These are phyloP conservation scores for Pseudorasbora parva DNA, from an alignment of 2,113 vertebrate genomes.

Conservation along the genomic window DNA sequence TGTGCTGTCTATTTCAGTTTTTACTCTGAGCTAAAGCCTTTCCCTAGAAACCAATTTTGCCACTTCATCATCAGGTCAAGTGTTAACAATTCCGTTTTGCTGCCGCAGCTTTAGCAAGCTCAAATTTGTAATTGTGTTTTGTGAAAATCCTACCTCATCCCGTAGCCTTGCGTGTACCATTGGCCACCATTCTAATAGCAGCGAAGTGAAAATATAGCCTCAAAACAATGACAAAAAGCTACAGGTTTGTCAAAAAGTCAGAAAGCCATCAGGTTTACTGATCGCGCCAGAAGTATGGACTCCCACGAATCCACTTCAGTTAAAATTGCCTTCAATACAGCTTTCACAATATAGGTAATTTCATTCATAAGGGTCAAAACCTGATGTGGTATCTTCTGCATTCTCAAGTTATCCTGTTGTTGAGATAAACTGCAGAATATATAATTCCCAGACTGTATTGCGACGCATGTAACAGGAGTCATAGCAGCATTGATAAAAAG, in stretches of 20 bases:
- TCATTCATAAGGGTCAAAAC: background rate
- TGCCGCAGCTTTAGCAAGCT: constrained; percentile 65
- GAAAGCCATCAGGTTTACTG: background rate
- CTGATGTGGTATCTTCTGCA: background rate
- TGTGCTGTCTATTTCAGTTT: constrained; percentile 54
- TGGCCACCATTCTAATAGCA: background rate
- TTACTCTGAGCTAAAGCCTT: constrained; percentile 60
- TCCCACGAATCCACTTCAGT: background rate
- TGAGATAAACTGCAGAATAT: background rate
- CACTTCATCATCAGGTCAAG: constrained; percentile 71
- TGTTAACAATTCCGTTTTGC: constrained; percentile 72
- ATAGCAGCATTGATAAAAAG: constrained; percentile 1
- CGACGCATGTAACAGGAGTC: background rate
- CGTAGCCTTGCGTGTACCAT: constrained; percentile 20
- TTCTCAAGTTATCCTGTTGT: background rate
- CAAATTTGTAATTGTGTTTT: constrained; percentile 73
- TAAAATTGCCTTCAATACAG: background rate
- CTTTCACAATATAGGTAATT: constrained; percentile 10
- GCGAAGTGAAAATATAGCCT: constrained; percentile 5
- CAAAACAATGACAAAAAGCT: background rate
- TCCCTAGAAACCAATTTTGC: constrained; percentile 70
- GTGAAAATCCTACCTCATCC: constrained; percentile 56
- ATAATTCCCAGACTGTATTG: background rate
- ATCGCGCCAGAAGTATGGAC: background rate
- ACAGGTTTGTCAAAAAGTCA: background rate